These are phyloP conservation scores for Urocitellus parryii DNA, from an alignment of 2,113 vertebrate species.

Conservation along the genomic window DNA sequence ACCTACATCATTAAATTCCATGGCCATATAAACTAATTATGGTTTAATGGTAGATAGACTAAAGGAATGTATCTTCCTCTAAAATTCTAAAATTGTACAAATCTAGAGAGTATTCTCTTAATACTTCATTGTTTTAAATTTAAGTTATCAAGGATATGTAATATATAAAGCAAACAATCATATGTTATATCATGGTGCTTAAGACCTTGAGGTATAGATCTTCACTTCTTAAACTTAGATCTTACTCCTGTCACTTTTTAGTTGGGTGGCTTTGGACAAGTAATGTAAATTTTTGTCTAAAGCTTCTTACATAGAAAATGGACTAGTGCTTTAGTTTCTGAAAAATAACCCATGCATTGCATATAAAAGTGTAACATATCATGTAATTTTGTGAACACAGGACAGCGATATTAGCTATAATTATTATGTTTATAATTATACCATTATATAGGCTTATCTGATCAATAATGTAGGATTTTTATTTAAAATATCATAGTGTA, in stretches of 20 bases:
- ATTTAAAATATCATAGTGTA: neutral
- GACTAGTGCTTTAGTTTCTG: neutral
- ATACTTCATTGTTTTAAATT: slow-evolving; percentile 12
- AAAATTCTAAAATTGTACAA: neutral
- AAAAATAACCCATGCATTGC: neutral
- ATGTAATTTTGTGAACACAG: neutral
- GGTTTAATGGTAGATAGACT: neutral
- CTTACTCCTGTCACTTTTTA: neutral
- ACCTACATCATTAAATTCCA: slow-evolving; percentile 33
- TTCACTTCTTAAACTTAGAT: neutral
- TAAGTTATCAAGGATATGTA: neutral
- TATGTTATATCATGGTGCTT: neutral
- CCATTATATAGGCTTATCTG: neutral
- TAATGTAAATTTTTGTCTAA: neutral
- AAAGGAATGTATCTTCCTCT: neutral
- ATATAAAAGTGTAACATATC: neutral
- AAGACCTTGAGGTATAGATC: neutral
- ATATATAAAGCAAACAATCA: neutral
- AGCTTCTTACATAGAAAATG: neutral
- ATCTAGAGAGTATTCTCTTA: neutral
- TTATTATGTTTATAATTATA: neutral
- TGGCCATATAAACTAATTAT: neutral
- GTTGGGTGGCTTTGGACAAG: neutral
- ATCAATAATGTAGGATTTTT: neutral
- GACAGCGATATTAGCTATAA: neutral